phyloP scores from a whole-genome alignment of 1,140 invertebrate genomes.

The Drosophila kurseongensis region DNA sequence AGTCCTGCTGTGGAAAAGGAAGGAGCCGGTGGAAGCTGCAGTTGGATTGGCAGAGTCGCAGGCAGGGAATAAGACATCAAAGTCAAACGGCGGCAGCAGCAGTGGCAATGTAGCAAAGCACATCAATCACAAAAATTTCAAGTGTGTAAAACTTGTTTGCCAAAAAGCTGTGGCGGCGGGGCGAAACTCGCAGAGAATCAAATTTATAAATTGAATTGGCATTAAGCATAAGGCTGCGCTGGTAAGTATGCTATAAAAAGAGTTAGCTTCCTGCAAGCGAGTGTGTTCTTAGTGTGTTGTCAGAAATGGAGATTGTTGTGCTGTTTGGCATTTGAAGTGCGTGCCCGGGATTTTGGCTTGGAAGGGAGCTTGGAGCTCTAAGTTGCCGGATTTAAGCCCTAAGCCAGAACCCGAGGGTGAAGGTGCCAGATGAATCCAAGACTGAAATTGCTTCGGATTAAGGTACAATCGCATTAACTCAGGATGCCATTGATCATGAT shows the following conservation, averaged over 20 bases:
- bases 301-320: conserved; percentile 57
- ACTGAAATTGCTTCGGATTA: background rate
- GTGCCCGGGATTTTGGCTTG: conserved; percentile 44
- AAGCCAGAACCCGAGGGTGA: background rate
- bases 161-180: conserved; percentile 55
- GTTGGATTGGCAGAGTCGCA: conserved; percentile 35
- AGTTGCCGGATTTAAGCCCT: conserved; percentile 30
- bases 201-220: conserved; percentile 80
- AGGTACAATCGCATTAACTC: background rate
- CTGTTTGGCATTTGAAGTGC: conserved; percentile 65
- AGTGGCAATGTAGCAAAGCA: conserved; percentile 65
- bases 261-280: conserved; percentile 20
- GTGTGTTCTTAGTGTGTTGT: conserved; percentile 13
- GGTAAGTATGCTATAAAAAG: conserved; percentile 72
- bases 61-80: conserved; percentile 66
- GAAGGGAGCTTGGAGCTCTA: conserved; percentile 39
- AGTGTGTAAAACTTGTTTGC: conserved; percentile 79
- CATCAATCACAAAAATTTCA: conserved; percentile 83
- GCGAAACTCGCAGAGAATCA: conserved; percentile 19
- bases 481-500: background rate
- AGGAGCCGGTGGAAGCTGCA: conserved; percentile 28
- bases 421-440: background rate
- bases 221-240: conserved; percentile 75
- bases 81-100: conserved; percentile 64
- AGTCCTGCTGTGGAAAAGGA: conserved; percentile 19